These are phyloP conservation scores for Cacoxenus indagator DNA, from an alignment of 2,888 invertebrate species.

Conservation along the genomic window DNA sequence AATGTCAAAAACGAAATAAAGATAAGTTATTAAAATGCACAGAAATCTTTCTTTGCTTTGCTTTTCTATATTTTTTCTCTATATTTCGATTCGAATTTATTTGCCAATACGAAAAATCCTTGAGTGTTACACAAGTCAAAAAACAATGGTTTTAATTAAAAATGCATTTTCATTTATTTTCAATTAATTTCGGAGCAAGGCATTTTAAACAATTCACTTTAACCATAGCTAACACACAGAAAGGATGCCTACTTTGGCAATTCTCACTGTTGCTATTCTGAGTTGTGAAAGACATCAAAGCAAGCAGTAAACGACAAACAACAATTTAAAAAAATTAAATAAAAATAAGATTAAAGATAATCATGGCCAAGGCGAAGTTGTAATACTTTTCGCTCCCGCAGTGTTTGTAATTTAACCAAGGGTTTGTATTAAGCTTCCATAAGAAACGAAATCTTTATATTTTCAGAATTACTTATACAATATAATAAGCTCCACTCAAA, in stretches of 20 bases:
- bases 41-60: not conserved
- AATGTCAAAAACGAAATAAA: constrained; percentile 46
- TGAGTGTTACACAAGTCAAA: not conserved
- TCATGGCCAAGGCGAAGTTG: no score
- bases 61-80: not conserved
- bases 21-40: not conserved
- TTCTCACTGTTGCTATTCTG: no score
- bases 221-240: not conserved
- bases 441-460: no score
- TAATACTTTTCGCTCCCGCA: no score
- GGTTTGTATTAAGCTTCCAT: no score
- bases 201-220: not conserved
- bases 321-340: no score
- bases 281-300: no score
- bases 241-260: not conserved
- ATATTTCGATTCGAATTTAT: not conserved
- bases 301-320: no score
- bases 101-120: not conserved
- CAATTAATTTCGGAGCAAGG: not conserved
- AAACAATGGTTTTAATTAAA: constrained; percentile 11
- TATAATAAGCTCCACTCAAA: no score
- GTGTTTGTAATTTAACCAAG: no score
- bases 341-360: no score
- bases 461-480: no score
- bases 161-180: constrained; percentile 16